These are phyloP conservation scores for Phasianus colchicus DNA, from an alignment of 2,113 vertebrate genomes.

Conservation along the genomic window DNA sequence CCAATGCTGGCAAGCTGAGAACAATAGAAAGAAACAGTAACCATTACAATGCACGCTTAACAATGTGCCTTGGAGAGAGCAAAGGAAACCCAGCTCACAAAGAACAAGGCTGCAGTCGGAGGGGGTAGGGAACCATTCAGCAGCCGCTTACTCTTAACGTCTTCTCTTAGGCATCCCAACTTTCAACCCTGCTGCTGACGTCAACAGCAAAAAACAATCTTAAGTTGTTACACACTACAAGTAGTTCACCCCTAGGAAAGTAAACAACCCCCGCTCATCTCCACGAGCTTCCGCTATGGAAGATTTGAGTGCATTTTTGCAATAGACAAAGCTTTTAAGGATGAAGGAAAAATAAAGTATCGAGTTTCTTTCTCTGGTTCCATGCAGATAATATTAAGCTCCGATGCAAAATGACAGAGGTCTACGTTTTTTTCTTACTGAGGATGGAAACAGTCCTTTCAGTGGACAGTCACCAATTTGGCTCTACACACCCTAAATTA, in stretches of 20 bases:
- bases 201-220: background rate
- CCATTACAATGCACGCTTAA: background rate
- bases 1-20: background rate
- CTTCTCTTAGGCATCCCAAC: background rate
- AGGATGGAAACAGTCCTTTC: background rate
- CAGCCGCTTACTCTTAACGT: background rate
- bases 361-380: background rate
- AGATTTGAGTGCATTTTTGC: background rate
- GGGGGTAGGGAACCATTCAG: background rate
- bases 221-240: background rate
- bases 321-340: background rate
- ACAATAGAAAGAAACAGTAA: background rate
- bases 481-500: background rate
- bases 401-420: fast-evolving
- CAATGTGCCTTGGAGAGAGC: background rate
- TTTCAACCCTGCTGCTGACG: background rate
- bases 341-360: background rate
- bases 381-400: background rate
- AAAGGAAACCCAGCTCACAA: background rate
- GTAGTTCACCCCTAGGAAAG: background rate
- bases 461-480: background rate
- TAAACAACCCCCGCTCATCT: background rate
- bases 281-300: background rate
- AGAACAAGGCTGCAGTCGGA: background rate
- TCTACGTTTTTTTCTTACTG: background rate